A percentile compares a stretch with the other conserved stretches of the same genome.
phyloP scores from a whole-genome alignment of 2,797 vertebrate species.

The Lophius americanus region DNA sequence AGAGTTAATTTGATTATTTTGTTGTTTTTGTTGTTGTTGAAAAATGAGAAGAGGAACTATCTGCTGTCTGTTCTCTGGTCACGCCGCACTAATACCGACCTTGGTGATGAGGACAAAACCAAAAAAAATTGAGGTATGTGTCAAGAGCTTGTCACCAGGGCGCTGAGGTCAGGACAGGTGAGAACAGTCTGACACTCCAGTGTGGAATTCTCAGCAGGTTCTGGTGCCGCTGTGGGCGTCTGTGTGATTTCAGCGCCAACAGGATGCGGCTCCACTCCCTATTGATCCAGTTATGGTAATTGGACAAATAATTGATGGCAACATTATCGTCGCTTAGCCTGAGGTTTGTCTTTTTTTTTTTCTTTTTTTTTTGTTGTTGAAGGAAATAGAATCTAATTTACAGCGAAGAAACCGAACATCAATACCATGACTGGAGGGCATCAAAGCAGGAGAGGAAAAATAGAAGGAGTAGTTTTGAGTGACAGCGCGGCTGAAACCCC shows the following conservation, averaged over 20 bases:
- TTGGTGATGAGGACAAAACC: background rate
- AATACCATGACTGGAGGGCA: slow-evolving; percentile 27
- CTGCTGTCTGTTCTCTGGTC: background rate
- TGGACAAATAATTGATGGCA: slow-evolving; percentile 54
- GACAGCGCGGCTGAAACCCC: slow-evolving; percentile 53
- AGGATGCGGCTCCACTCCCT: too few relatives aligned
- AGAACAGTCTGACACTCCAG: slow-evolving; percentile 14
- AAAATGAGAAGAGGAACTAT: background rate
- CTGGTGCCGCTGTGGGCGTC: background rate
- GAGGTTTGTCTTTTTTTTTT: background rate
- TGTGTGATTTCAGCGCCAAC: too few relatives aligned
- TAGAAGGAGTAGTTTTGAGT: slow-evolving; percentile 30
- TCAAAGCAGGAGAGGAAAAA: slow-evolving; percentile 9
- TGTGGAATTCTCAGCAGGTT: slow-evolving; percentile 32
- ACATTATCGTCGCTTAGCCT: slow-evolving; percentile 30
- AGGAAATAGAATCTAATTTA: slow-evolving; percentile 32
- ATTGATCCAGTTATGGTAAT: slow-evolving; percentile 29
- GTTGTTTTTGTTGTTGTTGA: too few relatives aligned
- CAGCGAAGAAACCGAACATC: slow-evolving; percentile 42
- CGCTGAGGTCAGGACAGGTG: slow-evolving; percentile 24
- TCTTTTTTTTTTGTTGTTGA: too few relatives aligned
- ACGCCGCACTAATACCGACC: slow-evolving; percentile 1
- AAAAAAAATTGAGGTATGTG: slow-evolving; percentile 8
- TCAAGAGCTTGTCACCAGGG: slow-evolving; percentile 28
- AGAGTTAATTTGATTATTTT: too few relatives aligned